Conservation (phyloP, 2,113 vertebrate species). For the Tyto alba region DNA sequence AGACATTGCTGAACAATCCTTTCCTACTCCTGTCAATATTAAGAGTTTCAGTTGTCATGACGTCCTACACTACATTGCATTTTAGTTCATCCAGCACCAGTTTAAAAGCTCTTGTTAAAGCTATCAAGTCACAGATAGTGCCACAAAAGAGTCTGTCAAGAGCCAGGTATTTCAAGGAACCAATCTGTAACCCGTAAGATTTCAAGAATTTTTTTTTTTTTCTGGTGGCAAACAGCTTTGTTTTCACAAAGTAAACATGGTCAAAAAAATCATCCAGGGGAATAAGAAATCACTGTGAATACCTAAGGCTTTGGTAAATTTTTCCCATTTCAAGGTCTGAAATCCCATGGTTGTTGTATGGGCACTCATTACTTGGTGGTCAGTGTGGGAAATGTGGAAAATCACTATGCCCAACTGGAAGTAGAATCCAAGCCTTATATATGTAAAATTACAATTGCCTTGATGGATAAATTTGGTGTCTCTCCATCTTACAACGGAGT, state of each 20-base stretch:
- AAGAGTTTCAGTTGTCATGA: not conserved
- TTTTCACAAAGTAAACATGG: not conserved
- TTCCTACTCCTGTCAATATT: not conserved
- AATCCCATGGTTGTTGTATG: not conserved
- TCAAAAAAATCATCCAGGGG: not conserved
- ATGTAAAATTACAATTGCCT: not conserved
- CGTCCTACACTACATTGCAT: not conserved
- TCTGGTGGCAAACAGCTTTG: not conserved
- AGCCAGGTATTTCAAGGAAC: not conserved
- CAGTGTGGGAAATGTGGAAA: not conserved
- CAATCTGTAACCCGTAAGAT: not conserved
- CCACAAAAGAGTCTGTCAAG: not conserved
- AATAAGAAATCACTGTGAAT: not conserved
- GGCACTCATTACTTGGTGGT: not conserved
- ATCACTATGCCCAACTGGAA: not conserved
- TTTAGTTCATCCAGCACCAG: not conserved
- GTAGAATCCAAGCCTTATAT: not conserved
- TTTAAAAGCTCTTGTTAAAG: not conserved
- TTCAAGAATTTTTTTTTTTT: not conserved
- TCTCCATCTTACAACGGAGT: not conserved
- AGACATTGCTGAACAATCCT: not conserved
- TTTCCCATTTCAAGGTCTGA: not conserved
- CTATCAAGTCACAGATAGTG: not conserved
- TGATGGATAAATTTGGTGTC: not conserved
- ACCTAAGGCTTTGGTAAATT: not conserved